Conservation (phyloP, 2,888 invertebrate species). For the Creontiades dilutus region DNA sequence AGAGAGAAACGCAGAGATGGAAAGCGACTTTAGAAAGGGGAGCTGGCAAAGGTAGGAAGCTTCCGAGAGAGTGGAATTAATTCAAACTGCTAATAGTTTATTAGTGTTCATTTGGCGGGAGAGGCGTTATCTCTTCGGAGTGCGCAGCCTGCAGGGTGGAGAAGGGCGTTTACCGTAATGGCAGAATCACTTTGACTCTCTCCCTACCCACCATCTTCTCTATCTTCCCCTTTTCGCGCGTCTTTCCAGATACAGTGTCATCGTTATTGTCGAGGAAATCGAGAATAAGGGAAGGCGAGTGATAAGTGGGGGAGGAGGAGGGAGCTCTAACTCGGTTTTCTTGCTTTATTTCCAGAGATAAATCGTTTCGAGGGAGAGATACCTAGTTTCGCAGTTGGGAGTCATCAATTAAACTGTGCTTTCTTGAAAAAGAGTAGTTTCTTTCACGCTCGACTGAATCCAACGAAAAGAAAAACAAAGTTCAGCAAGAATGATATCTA, state of each 20-base stretch:
- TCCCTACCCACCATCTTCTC: background rate
- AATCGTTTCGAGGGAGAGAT: conserved; percentile 33
- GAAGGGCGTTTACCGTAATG: conserved; percentile 48
- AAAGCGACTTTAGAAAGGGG: conserved; percentile 29
- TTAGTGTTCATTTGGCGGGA: conserved; percentile 63
- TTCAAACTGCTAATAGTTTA: conserved; percentile 66
- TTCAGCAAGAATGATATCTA: background rate
- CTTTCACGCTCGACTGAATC: background rate
- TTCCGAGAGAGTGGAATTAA: conserved; percentile 44
- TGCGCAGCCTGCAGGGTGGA: background rate
- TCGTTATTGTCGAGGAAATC: conserved; percentile 63
- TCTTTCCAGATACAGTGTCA: conserved; percentile 40
- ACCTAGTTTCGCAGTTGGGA: conserved; percentile 32
- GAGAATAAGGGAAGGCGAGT: conserved; percentile 52
- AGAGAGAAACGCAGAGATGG: background rate
- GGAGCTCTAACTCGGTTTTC: conserved; percentile 27
- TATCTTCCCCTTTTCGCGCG: conserved; percentile 19
- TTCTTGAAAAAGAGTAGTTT: conserved; percentile 1
- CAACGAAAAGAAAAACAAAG: background rate
- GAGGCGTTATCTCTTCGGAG: conserved; percentile 47
- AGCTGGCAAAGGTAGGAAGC: conserved; percentile 33
- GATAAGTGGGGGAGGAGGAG: conserved; percentile 18
- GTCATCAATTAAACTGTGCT: conserved; percentile 31
- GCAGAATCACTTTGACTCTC: conserved; percentile 44
- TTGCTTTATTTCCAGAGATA: conserved; percentile 43